These are phyloP conservation scores for Propithecus perrieri DNA, from an alignment of 2,797 vertebrate species.

Conservation along the genomic window DNA sequence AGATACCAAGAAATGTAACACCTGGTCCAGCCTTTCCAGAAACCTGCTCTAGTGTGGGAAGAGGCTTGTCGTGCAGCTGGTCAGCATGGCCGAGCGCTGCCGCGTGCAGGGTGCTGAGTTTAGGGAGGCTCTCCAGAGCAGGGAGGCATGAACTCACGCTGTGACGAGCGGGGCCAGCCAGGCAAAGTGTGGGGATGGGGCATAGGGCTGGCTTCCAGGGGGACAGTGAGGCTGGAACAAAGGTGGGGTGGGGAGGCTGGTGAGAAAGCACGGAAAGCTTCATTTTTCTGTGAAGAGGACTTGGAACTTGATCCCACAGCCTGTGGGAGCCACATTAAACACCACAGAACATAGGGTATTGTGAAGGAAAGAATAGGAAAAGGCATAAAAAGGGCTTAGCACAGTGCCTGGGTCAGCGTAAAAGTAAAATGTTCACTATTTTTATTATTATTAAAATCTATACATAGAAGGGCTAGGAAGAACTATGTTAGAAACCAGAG, in stretches of 20 bases:
- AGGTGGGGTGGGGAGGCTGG: neutral
- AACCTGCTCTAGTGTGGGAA: neutral
- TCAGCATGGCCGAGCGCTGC: accelerated
- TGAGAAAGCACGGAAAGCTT: neutral
- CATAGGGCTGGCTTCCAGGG: neutral
- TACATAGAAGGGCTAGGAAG: neutral
- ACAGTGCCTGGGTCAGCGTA: neutral
- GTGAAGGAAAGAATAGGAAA: too few relatives aligned
- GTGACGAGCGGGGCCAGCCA: neutral
- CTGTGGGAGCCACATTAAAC: neutral
- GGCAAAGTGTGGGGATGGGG: neutral
- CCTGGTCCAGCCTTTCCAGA: neutral
- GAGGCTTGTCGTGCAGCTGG: too few relatives aligned
- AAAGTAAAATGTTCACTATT: neutral
- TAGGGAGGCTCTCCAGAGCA: neutral
- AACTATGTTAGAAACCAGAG: neutral
- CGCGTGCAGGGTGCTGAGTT: accelerated
- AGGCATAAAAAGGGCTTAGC: neutral
- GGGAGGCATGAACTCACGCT: neutral
- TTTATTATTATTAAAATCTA: neutral
- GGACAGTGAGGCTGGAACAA: neutral
- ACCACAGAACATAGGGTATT: neutral
- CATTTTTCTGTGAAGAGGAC: neutral
- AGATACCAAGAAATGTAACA: neutral
- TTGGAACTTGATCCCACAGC: neutral